A percentile compares a stretch with the other conserved stretches of the same genome.
phyloP scores from a whole-genome alignment of 2,888 invertebrate genomes.

The Chrysopilus asiliformis region DNA sequence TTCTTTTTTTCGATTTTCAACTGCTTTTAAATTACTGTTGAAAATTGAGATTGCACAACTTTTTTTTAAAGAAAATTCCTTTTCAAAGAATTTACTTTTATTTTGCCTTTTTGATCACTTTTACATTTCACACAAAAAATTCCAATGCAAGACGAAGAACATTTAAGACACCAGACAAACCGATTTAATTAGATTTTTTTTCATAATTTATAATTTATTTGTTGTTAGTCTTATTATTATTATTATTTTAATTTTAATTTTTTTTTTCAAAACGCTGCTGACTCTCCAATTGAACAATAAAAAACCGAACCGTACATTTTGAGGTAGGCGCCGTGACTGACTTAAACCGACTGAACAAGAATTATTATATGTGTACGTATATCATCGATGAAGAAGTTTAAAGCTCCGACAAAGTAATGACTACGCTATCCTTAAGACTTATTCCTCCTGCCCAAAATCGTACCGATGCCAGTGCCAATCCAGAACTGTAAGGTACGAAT shows the following conservation, averaged over 20 bases:
- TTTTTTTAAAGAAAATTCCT: too few relatives aligned
- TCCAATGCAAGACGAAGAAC: too few relatives aligned
- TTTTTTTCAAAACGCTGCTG: background rate
- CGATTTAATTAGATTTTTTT: conserved; percentile 1
- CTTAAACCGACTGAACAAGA: conserved; percentile 33
- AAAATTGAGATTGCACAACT: too few relatives aligned
- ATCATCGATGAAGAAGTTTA: conserved; percentile 9
- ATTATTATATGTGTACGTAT: conserved; percentile 11
- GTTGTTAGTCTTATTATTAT: background rate
- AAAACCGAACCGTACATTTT: conserved; percentile 16
- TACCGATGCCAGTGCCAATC: background rate
- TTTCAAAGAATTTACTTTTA: too few relatives aligned
- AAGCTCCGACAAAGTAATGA: too few relatives aligned
- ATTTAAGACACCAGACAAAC: too few relatives aligned
- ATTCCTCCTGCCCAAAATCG: too few relatives aligned
- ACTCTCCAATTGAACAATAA: conserved; percentile 3
- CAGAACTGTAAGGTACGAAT: background rate
- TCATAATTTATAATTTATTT: conserved; percentile 3
- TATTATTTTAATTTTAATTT: background rate
- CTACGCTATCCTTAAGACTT: too few relatives aligned
- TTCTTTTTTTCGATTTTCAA: too few relatives aligned
- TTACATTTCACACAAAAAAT: too few relatives aligned
- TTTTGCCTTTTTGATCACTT: too few relatives aligned
- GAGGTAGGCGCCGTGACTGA: conserved; percentile 36
- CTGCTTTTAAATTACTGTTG: too few relatives aligned